Evolutionary conservation across 2,888 invertebrate genomes (phyloP), one percentile per base, ranked within the genome.

Genomic region (Epirrhoe tristata): DNA sequence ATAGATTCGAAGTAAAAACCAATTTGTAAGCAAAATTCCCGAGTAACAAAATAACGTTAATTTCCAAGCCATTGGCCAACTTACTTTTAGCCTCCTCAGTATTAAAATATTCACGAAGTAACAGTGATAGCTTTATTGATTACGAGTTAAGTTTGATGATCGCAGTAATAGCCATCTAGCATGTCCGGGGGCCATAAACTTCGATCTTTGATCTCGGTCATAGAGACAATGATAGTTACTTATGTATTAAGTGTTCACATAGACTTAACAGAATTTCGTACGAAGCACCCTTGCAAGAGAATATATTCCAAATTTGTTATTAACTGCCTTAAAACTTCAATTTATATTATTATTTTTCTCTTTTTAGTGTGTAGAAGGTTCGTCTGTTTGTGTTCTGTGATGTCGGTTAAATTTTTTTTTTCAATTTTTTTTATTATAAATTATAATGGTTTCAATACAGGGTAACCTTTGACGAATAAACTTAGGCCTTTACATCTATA

Each of bases 111-210:
- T 66, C 63, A 68, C 67, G 43, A 53, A 59, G 59, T 67, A 64
- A 67, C 50, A 63, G 34, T 54, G 60, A 63, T 64, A 58, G 64
- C 48, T 32, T 43, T 60, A 69, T 66, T 73, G 70, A 72, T 73
- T 73, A 68, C 71, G 56, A 56, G 67, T 69, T 68, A 66, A 68
- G 67, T 58, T 66, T 58, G 48, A 67, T 69, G 66, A 56, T 66
- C 60, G 48, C 55, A 46, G 62, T 77, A 74, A 75, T 74, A 58
- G 63, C 60, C 12, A 12, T 10, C 31, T 77, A 58, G 77, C 77
- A 68, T 77, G 77, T 52, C 54, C 16, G 54, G 12, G n/a, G 32
- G 63, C 60, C 58, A 71, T 77, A 70, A 74, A 60, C 24, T 62
- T 69, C 69, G 67, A 72, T 72, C 63, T 68, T 39, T 50, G 68